These are phyloP conservation scores for Eolophus roseicapilla DNA, from an alignment of 2,113 vertebrate species.

Conservation along the genomic window DNA sequence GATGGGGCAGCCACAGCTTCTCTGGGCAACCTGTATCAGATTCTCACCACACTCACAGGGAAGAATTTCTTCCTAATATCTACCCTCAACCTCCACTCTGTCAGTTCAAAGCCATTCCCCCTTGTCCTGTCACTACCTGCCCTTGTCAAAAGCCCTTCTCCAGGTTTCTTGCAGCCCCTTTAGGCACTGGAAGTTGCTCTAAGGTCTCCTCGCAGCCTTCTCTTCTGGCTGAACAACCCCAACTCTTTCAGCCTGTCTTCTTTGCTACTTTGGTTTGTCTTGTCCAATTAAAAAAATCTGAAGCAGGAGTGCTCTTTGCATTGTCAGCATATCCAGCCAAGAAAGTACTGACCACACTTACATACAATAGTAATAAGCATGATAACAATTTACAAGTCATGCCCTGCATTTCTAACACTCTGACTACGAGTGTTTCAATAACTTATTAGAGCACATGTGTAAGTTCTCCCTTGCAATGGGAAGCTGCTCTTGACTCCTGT, in stretches of 20 bases:
- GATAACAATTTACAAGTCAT: background rate
- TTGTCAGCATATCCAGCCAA: background rate
- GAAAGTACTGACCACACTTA: background rate
- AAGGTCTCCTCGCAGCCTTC: background rate
- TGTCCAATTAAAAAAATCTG: background rate
- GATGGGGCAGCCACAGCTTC: background rate
- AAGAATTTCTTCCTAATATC: background rate
- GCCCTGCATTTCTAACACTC: background rate
- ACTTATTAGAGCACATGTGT: background rate
- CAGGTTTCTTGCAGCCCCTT: background rate
- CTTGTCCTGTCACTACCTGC: background rate
- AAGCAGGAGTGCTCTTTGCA: background rate
- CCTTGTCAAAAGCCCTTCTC: background rate
- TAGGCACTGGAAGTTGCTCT: background rate
- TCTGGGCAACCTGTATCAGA: background rate
- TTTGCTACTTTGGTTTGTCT: background rate
- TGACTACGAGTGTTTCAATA: background rate
- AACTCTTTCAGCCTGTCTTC: background rate
- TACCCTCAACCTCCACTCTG: background rate
- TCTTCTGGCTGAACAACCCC: background rate
- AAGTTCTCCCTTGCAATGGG: background rate
- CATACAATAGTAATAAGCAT: background rate
- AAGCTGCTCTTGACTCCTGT: background rate
- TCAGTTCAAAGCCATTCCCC: background rate
- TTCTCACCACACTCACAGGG: background rate